phyloP scores from a whole-genome alignment of 92 coral and sea anemone genomes.

The Desmophyllum pertusum region DNA sequence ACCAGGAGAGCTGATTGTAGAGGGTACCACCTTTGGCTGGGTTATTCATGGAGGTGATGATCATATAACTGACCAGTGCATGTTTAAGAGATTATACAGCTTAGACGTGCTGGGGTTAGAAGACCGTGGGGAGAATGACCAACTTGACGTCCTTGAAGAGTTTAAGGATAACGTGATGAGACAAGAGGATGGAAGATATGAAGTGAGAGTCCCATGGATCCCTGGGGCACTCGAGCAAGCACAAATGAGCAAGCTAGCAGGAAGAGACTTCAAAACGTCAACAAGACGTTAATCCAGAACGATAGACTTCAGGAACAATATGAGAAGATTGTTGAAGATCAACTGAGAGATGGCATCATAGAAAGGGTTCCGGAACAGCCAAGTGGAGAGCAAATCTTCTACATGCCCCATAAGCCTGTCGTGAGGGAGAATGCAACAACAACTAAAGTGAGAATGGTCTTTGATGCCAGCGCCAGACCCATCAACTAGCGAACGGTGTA shows the following conservation, averaged over 20 bases:
- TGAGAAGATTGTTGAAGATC: slow-evolving; percentile 23
- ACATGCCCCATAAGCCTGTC: slow-evolving; percentile 43
- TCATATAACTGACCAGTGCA: slow-evolving; percentile 1
- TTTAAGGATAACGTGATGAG: slow-evolving; percentile 55
- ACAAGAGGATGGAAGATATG: slow-evolving; percentile 53
- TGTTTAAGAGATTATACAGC: slow-evolving; percentile 46
- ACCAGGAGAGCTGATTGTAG: slow-evolving; percentile 53
- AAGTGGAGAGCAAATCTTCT: slow-evolving; percentile 31
- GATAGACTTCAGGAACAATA: slow-evolving; percentile 25
- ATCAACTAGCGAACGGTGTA: slow-evolving; percentile 43
- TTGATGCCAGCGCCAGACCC: slow-evolving; percentile 51
- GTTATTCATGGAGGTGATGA: slow-evolving; percentile 53
- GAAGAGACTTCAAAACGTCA: slow-evolving; percentile 19
- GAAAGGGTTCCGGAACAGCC: slow-evolving; percentile 35
- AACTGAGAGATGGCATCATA: slow-evolving; percentile 34
- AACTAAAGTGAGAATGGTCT: slow-evolving; percentile 30
- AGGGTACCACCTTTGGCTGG: slow-evolving; percentile 65
- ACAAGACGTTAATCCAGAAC: slow-evolving; percentile 34
- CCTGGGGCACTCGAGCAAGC: slow-evolving; percentile 42
- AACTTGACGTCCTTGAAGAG: slow-evolving; percentile 36
- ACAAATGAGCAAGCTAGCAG: slow-evolving; percentile 47
- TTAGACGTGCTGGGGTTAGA: slow-evolving; percentile 39
- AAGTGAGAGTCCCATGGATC: slow-evolving; percentile 57
- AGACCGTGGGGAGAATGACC: slow-evolving; percentile 51
- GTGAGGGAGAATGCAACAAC: slow-evolving; percentile 45